Conservation (phyloP, 2,888 invertebrate genomes). For the Acheta domesticus region DNA sequence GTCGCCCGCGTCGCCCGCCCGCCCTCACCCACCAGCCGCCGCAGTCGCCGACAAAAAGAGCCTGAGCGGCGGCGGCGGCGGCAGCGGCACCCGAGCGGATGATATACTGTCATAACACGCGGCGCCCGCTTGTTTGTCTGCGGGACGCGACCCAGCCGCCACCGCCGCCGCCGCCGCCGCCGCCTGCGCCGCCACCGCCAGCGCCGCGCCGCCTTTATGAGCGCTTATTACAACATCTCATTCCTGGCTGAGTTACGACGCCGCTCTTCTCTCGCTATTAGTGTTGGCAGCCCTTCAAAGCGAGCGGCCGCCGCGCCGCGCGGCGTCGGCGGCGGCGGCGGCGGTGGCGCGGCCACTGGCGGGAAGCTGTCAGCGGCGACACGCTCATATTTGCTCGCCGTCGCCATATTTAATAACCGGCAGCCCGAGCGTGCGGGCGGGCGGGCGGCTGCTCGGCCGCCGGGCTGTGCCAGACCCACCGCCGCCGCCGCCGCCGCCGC, state of each 20-base stretch:
- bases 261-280: conserved; percentile 4
- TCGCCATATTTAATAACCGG: neutral
- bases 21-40: neutral
- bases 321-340: neutral
- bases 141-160: conserved; percentile 32
- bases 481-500: too few species aligned
- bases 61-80: neutral
- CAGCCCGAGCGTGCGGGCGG: neutral
- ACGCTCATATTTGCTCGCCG: conserved; percentile 4
- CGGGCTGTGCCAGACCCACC: too few species aligned
- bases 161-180: conserved; percentile 26
- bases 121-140: conserved; percentile 35
- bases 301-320: neutral
- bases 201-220: conserved; percentile 33
- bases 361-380: neutral
- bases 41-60: neutral
- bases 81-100: conserved; percentile 23
- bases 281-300: conserved; percentile 19
- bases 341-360: neutral
- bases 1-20: neutral
- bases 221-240: conserved; percentile 37
- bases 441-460: neutral
- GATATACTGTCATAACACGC: conserved; percentile 35
- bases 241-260: conserved; percentile 35
- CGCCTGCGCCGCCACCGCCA: conserved; percentile 34